Evolutionary conservation across 2,797 vertebrate species (phyloP), one percentile per base, ranked within the genome.

Genomic region (Mustela erminea): DNA sequence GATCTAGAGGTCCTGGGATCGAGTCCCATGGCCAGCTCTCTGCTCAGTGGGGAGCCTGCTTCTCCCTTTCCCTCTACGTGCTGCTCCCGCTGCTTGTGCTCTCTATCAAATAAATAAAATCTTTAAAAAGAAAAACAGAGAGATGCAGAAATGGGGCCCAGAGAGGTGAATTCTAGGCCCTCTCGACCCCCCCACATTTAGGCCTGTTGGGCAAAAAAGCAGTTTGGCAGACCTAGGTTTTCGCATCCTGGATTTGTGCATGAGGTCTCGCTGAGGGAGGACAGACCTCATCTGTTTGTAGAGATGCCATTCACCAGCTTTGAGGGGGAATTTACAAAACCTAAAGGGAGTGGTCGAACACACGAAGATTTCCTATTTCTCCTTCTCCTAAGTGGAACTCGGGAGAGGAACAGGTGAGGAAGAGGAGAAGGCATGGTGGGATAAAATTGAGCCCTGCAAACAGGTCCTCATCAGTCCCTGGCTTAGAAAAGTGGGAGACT

Each of bases 401-500:
- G 11, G 43, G 12, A 72, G 46, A 81, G 64, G 90, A 70, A 70
- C 80, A 92, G 70, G 70, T 60, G 62, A n/a, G 27, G 83, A 87
- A 96, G 62, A 86, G 15, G 52, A n/a, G 23, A 81, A 82, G 80
- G 88, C 88, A 58, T 93, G 87, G 25, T 88, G 95, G 90, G 15
- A 60, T 95, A 94, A 62, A 41, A 11, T 60, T 89, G 14, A 46
- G 29, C 95, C 68, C 41, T 96, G 92, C 97, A 96, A 85, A 43
- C 95, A 98, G 95, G 95, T 38, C 54, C 72, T 32, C 0, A 85
- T 68, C 75, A 75, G 96, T 93, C 81, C 29, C 27, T 52, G 66
- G 82, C 97, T 98, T 96, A 95, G 27, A 87, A 97, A 97, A 94
- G 82, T n/a, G 12, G 18, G 80, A 58, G 74, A 94, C 94, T 46